phyloP scores from a whole-genome alignment of 2,113 vertebrate species.

The Oncorhynchus clarkii region DNA sequence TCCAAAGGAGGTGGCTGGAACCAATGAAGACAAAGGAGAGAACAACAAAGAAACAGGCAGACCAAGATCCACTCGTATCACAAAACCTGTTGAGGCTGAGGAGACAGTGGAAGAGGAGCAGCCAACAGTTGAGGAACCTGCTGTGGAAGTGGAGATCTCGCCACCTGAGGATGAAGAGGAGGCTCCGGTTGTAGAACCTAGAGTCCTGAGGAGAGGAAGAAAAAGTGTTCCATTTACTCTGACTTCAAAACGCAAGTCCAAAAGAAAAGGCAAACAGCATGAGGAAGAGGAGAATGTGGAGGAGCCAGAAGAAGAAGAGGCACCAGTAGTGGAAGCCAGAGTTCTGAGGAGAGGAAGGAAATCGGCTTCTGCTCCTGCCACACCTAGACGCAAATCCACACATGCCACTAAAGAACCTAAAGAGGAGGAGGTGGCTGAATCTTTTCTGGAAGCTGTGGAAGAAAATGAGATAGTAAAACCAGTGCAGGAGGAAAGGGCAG shows the following conservation, averaged over 20 bases:
- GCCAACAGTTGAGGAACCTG: not conserved
- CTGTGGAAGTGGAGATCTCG: not conserved
- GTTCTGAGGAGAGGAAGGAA: constrained; percentile 64
- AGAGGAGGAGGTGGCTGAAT: not conserved
- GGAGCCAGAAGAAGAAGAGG: constrained; percentile 39
- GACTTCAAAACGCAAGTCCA: not conserved
- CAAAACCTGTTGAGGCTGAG: not conserved
- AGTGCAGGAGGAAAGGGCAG: not conserved
- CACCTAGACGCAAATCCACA: not conserved
- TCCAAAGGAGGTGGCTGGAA: not conserved
- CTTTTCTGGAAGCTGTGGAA: not conserved
- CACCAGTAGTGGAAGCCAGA: constrained; percentile 51
- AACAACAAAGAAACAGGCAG: not conserved
- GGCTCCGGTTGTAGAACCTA: not conserved
- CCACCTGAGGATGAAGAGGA: not conserved
- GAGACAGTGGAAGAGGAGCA: not conserved
- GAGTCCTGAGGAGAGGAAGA: not conserved
- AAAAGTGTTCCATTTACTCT: not conserved
- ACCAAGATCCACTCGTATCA: constrained; percentile 1
- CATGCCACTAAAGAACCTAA: not conserved
- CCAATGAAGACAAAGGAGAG: not conserved
- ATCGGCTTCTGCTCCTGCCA: not conserved
- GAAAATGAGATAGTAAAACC: constrained; percentile 6
- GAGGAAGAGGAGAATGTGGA: not conserved
- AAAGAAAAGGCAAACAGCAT: not conserved